Evolutionary conservation across 2,797 vertebrate species (phyloP), one percentile per base, ranked within the genome.

Genomic region (Passerculus sandwichensis): DNA sequence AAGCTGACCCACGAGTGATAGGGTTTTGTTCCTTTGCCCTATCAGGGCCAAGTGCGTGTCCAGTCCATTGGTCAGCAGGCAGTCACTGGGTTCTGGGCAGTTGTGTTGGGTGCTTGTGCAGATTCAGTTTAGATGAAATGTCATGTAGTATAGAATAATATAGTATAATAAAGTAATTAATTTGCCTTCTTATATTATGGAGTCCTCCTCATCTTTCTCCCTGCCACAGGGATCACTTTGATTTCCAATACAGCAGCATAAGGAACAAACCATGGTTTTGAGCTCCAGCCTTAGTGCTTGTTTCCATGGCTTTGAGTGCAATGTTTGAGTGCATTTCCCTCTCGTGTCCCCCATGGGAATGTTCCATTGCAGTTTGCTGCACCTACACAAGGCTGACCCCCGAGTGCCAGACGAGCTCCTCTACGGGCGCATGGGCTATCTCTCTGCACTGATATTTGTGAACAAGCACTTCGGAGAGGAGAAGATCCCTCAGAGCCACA

Each of bases 391-490:
- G 84, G 97, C 97, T 15, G 97, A 98, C 11, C 97, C 98, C 1
- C 98, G 96, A 27, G 97, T 98, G 45, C 99, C 99, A 6, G 98
- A 99, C 38, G 99, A 99, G 95, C 97, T 99, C 91, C 98, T 99
- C 0, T 99, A 99, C 0, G 99, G 99, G 38, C 98, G 99, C 21
- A 96, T 99, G 97, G 99, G 99, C 48, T 99, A 98, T 88, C 98
- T 99, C 34, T 99, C 98, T 91, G 97, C 99, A 30, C 98, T 99
- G 83, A 48, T 99, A 57, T 99, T 99, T 95, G 97, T 99, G 97
- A 99, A 99, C 97, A 99, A 98, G 97, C 98, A 99, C 97, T 98
- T 99, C 0, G 98, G 98, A 40, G 97, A 98, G 25, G 98, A 99
- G 83, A 98, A 98, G 97, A 98, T 99, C 95, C 98, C 99, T 15